Evolutionary conservation across 2,888 invertebrate species (phyloP), one percentile per base, ranked within the genome.

Genomic region (Eucera pruinosa): DNA sequence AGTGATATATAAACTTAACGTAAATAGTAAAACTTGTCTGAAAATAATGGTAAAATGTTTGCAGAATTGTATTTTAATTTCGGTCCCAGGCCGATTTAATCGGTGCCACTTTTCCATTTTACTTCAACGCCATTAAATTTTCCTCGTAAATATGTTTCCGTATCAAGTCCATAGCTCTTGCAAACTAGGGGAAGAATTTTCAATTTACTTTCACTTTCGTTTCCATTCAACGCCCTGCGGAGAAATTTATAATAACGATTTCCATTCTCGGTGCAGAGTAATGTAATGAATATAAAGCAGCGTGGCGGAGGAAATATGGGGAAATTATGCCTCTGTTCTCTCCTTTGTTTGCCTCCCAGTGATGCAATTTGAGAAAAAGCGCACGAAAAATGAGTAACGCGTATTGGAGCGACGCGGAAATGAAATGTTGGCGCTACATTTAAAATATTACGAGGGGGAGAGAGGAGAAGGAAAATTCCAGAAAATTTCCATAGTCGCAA

Each of bases 311-410:
- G 6, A 67, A 67, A 67, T 67, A 67, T 45, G n/a, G 36, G 13
- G n/a, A 43, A 67, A 72, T 72, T 72, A 72, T 60, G 36, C 67
- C 27, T 25, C 36, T 4, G 36, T 45, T 45, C 13, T n/a, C 23
- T 45, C 6, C 18, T 55, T 41, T 64, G n/a, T 64, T 64, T 52
- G 30, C 9, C 52, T n/a, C 13, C 15, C 20, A 20, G 30, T 15
- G n/a, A 25, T 23, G 9, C 30, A 64, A 55, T 64, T 55, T 36
- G 33, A 41, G 43, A 30, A 50, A 67, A 41, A 58, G 25, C 15
- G 18, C n/a, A n/a, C 41, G 20, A 5, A 27, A 23, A 27, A 11
- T 9, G 23, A 27, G 36, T 45, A 36, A 52, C 27, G 33, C 43
- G 39, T 33, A 69, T 47, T 57, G 18, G 11, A 52, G 18, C n/a